Conservation (phyloP, 2,888 invertebrate species). For the Oscheius sp. region DNA sequence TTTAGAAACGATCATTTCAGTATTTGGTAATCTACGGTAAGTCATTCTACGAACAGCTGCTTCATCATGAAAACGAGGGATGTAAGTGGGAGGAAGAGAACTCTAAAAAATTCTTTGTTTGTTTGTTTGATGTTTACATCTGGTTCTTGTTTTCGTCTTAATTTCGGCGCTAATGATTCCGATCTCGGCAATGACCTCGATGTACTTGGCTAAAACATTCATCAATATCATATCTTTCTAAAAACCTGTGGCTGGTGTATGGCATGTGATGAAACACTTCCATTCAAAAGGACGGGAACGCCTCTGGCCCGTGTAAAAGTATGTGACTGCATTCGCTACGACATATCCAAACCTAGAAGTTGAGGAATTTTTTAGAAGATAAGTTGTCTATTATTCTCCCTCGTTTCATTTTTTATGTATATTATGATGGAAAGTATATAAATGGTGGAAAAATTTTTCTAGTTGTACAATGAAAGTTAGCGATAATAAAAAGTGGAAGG, state of each 20-base stretch:
- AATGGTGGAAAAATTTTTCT: not conserved
- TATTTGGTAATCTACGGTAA: conserved; percentile 76
- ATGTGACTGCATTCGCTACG: conserved; percentile 54
- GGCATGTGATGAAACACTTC: conserved; percentile 47
- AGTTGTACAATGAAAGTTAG: not conserved
- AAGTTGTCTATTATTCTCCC: not conserved
- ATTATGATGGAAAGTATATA: not conserved
- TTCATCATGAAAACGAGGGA: conserved; percentile 57
- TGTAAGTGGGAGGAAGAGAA: conserved; percentile 51
- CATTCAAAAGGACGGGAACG: conserved; percentile 55
- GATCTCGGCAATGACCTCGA: conserved; percentile 50
- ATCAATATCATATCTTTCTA: too few relatives aligned
- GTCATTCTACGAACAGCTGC: conserved; percentile 53
- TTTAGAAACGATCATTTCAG: conserved; percentile 59
- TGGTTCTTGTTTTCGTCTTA: conserved; percentile 17
- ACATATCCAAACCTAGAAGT: too few relatives aligned
- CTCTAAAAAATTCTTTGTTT: conserved; percentile 27
- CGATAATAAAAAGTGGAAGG: too few relatives aligned
- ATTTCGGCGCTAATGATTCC: conserved; percentile 45
- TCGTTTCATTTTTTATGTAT: not conserved
- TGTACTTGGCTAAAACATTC: conserved; percentile 53
- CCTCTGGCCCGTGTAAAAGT: conserved; percentile 58
- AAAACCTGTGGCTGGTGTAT: conserved; percentile 34
- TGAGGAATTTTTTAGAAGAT: too few relatives aligned
- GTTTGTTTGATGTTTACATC: conserved; percentile 23